Conservation (phyloP, 2,797 vertebrate species). For the Champsocephalus esox region DNA sequence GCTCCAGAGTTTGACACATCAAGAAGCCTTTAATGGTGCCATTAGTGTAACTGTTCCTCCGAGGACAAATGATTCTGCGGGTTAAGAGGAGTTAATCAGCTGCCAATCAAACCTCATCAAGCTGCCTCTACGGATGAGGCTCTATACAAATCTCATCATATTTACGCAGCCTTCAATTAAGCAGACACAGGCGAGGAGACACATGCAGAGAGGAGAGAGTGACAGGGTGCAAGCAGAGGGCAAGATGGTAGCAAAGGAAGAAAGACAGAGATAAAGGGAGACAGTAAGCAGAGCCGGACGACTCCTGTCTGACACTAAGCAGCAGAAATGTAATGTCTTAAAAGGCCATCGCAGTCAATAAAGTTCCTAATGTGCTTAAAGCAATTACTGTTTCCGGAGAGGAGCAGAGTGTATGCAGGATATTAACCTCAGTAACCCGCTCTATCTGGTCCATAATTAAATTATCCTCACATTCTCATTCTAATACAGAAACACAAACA, state of each 20-base stretch:
- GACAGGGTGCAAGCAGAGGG: slow-evolving; percentile 49
- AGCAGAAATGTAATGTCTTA: slow-evolving; percentile 83
- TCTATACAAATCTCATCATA: slow-evolving; percentile 76
- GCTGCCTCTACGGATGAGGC: slow-evolving; percentile 66
- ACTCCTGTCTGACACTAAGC: slow-evolving; percentile 79
- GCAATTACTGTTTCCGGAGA: slow-evolving; percentile 83
- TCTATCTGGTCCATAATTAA: slow-evolving; percentile 82
- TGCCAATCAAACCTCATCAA: slow-evolving; percentile 81
- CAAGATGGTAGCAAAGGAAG: slow-evolving; percentile 35
- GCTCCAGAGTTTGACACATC: slow-evolving; percentile 71
- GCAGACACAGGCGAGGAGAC: slow-evolving; percentile 52
- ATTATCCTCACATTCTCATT: slow-evolving; percentile 81
- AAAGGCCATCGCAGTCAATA: slow-evolving; percentile 85
- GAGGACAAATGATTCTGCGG: slow-evolving; percentile 76
- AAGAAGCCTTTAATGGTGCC: slow-evolving; percentile 75
- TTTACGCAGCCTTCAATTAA: slow-evolving; percentile 77
- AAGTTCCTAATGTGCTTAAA: slow-evolving; percentile 86
- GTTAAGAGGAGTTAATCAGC: slow-evolving; percentile 85
- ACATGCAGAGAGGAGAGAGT: slow-evolving; percentile 51
- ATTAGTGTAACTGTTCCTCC: slow-evolving; percentile 77
- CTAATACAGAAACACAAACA: slow-evolving; percentile 46
- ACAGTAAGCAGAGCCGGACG: slow-evolving; percentile 65
- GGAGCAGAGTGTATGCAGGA: slow-evolving; percentile 81
- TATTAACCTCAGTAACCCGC: slow-evolving; percentile 84
- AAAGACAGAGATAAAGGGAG: slow-evolving; percentile 62